Base-by-base conservation (phyloP, 2,797 vertebrate species). In the Carduelis carduelis region DNA sequence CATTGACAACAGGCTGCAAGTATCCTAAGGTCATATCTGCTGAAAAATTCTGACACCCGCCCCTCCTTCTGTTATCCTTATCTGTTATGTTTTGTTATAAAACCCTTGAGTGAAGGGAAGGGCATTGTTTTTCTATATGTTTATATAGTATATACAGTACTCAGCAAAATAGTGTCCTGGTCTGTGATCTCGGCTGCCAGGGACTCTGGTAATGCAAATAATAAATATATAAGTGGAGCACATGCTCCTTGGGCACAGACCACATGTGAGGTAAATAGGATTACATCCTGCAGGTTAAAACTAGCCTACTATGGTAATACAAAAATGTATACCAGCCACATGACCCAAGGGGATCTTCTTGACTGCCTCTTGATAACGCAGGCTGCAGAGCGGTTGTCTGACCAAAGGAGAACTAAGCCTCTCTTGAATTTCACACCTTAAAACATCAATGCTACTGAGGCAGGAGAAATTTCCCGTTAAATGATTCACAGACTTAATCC, bases 401-500 rank as follows among this genome's bases (percentile, higher is more conserved):
- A 95, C 93, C 83, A 93, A 96, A 96, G 94, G 87, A 97, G 86
- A 97, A 82, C 91, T 97, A 96, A 97, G 95, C 96, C 12, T 17
- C 82, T 96, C 96, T 95, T 96, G 94, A 94, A 97, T 97, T 97
- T 97, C 95, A 96, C 96, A 97, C 96, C 95, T 97, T 94, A 91
- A 96, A 96, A 97, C 95, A 96, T 96, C 95, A 95, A 91, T 93
- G 95, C 63, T 89, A 95, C 93, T 94, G 93, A 95, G 80, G 95
- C 96, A 94, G 83, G 90, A 96, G 92, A 97, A 97, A 97, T 97
- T 96, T 95, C 94, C 94, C 66, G 20, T 97, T 96, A 96, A 97
- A 97, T 94, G 95, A 97, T 97, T 95, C 95, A 97, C 91, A 95
- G 92, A 63, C 93, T 96, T 97, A 97, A 95, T 97, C 96, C 96